These are phyloP conservation scores for Desmophyllum pertusum DNA, from an alignment of 92 coral and sea anemone genomes.

Conservation along the genomic window DNA sequence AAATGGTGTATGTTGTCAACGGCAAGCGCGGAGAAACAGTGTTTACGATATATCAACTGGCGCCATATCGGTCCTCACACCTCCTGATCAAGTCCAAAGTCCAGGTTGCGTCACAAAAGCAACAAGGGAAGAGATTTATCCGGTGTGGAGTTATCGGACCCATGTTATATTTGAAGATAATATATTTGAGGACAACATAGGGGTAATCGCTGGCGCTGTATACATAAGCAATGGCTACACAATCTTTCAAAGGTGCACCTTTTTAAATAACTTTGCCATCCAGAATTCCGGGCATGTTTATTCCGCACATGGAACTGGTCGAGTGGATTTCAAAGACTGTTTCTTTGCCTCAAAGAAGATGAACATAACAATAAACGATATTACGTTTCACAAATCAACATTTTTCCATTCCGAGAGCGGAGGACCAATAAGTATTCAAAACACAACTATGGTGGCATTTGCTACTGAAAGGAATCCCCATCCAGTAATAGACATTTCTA, in stretches of 20 bases:
- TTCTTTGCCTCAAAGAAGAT: not conserved
- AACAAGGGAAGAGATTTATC: constrained; percentile 6
- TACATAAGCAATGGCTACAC: constrained; percentile 37
- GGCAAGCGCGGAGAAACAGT: not conserved
- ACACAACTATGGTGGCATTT: not conserved
- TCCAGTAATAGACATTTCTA: not conserved
- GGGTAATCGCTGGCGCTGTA: constrained; percentile 39
- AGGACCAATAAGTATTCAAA: constrained; percentile 11
- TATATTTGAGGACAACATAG: constrained; percentile 43
- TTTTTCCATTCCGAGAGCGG: not conserved
- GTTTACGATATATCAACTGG: constrained; percentile 9
- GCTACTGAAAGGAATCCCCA: not conserved
- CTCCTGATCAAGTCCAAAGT: not conserved
- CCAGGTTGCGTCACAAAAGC: constrained; percentile 1
- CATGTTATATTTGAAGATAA: constrained; percentile 37
- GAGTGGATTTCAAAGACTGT: not conserved
- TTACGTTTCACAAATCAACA: not conserved
- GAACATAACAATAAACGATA: not conserved
- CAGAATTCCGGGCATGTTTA: not conserved
- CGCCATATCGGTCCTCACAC: constrained; percentile 11
- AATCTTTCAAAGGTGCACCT: not conserved
- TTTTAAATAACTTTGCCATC: not conserved
- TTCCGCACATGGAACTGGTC: not conserved
- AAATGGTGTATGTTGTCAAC: not conserved
- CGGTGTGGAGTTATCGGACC: constrained; percentile 45